Percentiles rank a stretch among this genome's conserved stretches.
These are phyloP conservation scores for Streblospio benedicti DNA, from an alignment of 1,140 invertebrate species.

Conservation along the genomic window DNA sequence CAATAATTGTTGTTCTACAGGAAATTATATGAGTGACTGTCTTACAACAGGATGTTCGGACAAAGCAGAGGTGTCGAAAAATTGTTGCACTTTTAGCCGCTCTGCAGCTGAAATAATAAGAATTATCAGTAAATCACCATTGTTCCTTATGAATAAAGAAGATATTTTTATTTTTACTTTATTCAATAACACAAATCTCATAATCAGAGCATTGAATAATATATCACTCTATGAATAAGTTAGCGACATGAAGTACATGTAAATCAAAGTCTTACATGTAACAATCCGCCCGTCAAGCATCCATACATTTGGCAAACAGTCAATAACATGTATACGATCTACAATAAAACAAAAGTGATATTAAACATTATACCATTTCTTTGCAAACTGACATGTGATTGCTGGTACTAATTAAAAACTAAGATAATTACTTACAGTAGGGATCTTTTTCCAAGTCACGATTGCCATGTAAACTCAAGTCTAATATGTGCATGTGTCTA, in stretches of 20 bases:
- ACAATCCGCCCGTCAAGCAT: conserved; percentile 44
- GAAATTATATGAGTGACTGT: background rate
- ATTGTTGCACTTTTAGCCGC: conserved; percentile 40
- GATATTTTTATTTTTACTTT: too few relatives aligned
- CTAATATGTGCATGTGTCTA: conserved; percentile 38
- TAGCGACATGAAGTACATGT: background rate
- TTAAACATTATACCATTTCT: too few relatives aligned
- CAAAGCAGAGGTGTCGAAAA: conserved; percentile 42
- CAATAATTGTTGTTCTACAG: background rate
- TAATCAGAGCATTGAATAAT: too few relatives aligned
- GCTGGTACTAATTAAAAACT: too few relatives aligned
- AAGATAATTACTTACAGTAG: conserved; percentile 45
- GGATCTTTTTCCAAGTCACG: conserved; percentile 38
- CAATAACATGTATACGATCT: conserved; percentile 46
- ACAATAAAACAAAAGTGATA: conserved; percentile 21
- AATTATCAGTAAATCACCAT: too few relatives aligned
- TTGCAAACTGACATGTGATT: too few relatives aligned
- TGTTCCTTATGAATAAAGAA: too few relatives aligned
- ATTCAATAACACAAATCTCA: too few relatives aligned
- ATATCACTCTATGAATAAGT: too few relatives aligned
- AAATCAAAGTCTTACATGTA: conserved; percentile 32
- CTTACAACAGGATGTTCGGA: conserved; percentile 40
- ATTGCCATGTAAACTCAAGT: conserved; percentile 44
- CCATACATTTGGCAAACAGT: conserved; percentile 44
- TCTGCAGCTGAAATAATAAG: conserved; percentile 36